A percentile compares a stretch with the other conserved stretches of the same genome.
Conservation (phyloP, 1,140 invertebrate species). For the Eciton burchellii region DNA sequence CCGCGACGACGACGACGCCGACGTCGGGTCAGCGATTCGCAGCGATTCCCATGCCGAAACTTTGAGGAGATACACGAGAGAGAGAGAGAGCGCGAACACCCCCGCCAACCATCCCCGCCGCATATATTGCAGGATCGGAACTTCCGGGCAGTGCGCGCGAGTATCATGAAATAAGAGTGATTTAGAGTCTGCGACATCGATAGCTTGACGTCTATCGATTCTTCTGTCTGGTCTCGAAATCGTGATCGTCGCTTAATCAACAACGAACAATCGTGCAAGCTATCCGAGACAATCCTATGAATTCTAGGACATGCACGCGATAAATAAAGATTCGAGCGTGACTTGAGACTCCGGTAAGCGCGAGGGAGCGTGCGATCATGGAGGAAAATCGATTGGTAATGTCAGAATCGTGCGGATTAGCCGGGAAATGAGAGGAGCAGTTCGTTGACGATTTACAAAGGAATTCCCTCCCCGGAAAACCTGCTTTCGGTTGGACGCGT, state of each 20-base stretch:
- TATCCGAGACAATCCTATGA: not conserved
- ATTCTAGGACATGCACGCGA: not conserved
- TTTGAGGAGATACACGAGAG: slow-evolving; percentile 65
- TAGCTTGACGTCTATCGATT: slow-evolving; percentile 51
- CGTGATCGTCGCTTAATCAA: slow-evolving; percentile 8
- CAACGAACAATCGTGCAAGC: slow-evolving; percentile 12
- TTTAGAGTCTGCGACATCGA: slow-evolving; percentile 65
- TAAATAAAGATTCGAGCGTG: not conserved
- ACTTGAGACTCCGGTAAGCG: not conserved
- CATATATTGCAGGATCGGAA: slow-evolving; percentile 64
- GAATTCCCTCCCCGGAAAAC: too few relatives aligned
- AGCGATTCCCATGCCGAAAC: slow-evolving; percentile 68
- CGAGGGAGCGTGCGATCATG: not conserved
- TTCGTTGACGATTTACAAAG: not conserved
- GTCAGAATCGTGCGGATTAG: not conserved
- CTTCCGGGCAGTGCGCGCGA: slow-evolving; percentile 54
- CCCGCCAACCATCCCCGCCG: slow-evolving; percentile 47
- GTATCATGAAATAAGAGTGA: slow-evolving; percentile 63
- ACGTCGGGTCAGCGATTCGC: slow-evolving; percentile 78
- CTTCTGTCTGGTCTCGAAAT: not conserved
- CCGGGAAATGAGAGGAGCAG: not conserved
- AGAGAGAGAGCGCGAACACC: too few relatives aligned
- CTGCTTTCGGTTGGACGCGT: not conserved
- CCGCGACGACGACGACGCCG: slow-evolving; percentile 79
- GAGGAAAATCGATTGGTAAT: slow-evolving; percentile 8